A percentile compares a stretch with the other conserved stretches of the same genome.
Evolutionary conservation across 2,113 vertebrate genomes (phyloP).

Genomic region (Spizaetus ornatus): DNA sequence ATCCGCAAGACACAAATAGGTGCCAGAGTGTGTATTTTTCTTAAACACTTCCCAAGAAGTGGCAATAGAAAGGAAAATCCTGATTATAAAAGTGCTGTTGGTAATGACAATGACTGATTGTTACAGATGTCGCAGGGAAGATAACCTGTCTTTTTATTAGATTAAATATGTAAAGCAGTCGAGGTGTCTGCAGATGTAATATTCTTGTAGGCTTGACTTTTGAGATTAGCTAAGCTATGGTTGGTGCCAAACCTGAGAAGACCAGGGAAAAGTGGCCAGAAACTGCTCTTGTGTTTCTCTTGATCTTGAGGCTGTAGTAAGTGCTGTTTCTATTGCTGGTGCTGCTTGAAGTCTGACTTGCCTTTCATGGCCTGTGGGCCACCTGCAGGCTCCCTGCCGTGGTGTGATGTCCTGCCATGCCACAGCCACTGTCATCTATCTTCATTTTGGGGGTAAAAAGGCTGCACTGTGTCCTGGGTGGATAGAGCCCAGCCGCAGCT

Average conservation of each 20-base stretch:
- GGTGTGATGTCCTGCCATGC: rapidly evolving
- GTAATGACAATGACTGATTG: not conserved
- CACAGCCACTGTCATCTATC: rapidly evolving
- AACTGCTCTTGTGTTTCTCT: not conserved
- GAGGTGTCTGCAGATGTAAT: not conserved
- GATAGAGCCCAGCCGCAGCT: not conserved
- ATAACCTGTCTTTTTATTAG: not conserved
- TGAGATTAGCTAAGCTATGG: not conserved
- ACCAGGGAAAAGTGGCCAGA: not conserved
- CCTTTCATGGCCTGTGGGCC: not conserved
- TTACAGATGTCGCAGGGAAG: not conserved
- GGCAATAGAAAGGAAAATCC: not conserved
- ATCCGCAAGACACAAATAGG: not conserved
- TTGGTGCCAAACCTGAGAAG: not conserved
- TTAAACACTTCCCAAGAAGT: not conserved
- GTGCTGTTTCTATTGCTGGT: not conserved
- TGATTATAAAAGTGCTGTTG: not conserved
- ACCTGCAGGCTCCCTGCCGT: not conserved
- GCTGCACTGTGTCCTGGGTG: not conserved
- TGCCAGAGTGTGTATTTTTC: not conserved
- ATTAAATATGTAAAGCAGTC: not conserved
- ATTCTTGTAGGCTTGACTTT: not conserved
- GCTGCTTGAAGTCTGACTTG: not conserved
- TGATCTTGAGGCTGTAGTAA: not conserved
- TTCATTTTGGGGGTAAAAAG: not conserved